A percentile compares a stretch with the other conserved stretches of the same genome.
Evolutionary conservation across 2,113 vertebrate genomes (phyloP).

Genomic region (Psammodynastes pulverulentus): DNA sequence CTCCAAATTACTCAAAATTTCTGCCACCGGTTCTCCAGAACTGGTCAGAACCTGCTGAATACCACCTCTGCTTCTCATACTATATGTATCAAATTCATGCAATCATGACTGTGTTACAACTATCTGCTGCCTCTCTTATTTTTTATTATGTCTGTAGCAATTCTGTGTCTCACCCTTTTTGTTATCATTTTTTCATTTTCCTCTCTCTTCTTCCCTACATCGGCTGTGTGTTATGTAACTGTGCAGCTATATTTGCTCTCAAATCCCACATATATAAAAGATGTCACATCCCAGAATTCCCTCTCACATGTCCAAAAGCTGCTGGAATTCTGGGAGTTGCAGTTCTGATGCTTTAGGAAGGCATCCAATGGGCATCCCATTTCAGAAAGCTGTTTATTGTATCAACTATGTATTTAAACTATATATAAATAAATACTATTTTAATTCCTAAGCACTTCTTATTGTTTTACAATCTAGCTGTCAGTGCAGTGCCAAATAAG

Average conservation of each 20-base stretch:
- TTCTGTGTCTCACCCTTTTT: neutral
- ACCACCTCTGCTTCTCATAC: neutral
- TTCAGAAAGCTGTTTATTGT: neutral
- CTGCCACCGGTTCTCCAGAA: too few species aligned
- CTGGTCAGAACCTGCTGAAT: too few species aligned
- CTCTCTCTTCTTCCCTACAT: neutral
- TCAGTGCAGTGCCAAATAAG: neutral
- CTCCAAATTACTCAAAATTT: too few species aligned
- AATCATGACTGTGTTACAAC: neutral
- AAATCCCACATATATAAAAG: neutral
- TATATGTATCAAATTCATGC: neutral
- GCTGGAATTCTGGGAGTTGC: neutral
- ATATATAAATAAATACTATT: neutral
- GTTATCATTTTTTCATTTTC: neutral
- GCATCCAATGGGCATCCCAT: neutral
- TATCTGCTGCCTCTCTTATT: neutral
- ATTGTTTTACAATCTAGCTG: neutral
- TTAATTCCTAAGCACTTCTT: neutral
- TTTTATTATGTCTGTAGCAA: neutral
- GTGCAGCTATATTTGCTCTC: neutral
- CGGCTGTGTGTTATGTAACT: neutral
- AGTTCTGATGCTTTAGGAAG: neutral
- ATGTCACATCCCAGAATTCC: neutral
- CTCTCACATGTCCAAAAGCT: neutral
- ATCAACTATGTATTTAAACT: neutral